Percentiles rank a stretch among this genome's conserved stretches.
These are phyloP conservation scores for Salvator merianae DNA, from an alignment of 2,113 vertebrate genomes.

Conservation along the genomic window DNA sequence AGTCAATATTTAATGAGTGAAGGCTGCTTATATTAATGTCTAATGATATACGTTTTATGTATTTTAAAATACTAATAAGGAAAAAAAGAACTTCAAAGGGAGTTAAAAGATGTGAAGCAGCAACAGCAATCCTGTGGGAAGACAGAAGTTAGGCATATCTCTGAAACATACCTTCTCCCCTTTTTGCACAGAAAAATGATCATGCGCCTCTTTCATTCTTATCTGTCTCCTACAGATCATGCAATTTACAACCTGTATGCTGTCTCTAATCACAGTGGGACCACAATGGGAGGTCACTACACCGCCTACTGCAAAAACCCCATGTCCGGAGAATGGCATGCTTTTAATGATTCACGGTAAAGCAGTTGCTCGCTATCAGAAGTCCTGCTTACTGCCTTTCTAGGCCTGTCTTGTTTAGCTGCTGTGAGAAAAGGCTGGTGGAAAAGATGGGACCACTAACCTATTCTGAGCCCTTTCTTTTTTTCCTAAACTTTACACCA, in stretches of 20 bases:
- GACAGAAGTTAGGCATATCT: background rate
- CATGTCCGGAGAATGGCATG: conserved; percentile 88
- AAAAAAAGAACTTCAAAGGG: background rate
- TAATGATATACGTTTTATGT: too few species aligned
- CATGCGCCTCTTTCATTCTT: background rate
- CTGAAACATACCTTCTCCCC: background rate
- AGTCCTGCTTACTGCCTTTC: too few species aligned
- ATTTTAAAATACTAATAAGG: too few species aligned
- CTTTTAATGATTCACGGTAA: conserved; percentile 94
- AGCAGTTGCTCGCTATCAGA: background rate
- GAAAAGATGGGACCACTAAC: too few species aligned
- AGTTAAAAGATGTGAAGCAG: too few species aligned
- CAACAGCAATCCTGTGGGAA: too few species aligned
- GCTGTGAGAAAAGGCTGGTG: too few species aligned
- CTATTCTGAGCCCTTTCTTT: too few species aligned
- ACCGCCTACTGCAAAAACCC: conserved; percentile 94
- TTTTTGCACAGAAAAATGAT: background rate
- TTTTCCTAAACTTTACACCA: too few species aligned
- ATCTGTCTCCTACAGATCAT: conserved; percentile 71
- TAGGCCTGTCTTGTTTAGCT: too few species aligned
- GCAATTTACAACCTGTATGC: conserved; percentile 92
- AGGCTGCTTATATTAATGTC: too few species aligned
- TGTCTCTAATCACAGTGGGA: conserved; percentile 95
- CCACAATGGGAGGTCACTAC: conserved; percentile 93
- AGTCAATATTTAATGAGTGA: too few species aligned